Conservation (phyloP, 2,113 vertebrate species). For the Sitta europaea region DNA sequence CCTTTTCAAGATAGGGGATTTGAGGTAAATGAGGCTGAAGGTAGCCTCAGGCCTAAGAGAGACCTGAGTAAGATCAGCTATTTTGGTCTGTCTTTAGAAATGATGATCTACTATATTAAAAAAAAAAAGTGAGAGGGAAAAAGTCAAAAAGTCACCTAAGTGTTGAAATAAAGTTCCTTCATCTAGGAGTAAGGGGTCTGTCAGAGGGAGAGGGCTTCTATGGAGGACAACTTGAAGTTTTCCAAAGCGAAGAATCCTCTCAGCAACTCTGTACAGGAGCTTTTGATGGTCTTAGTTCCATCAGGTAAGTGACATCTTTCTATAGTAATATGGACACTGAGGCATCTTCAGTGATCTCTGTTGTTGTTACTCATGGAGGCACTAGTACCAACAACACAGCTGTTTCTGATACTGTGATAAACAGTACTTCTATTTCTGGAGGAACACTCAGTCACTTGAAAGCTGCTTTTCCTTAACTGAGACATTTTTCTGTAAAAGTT, state of each 20-base stretch:
- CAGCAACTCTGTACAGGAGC: not conserved
- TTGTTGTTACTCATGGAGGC: not conserved
- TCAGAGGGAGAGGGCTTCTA: not conserved
- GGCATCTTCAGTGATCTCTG: not conserved
- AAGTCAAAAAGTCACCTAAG: not conserved
- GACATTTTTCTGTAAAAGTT: not conserved
- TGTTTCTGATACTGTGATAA: not conserved
- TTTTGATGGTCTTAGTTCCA: not conserved
- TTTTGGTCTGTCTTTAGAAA: not conserved
- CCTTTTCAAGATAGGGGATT: not conserved
- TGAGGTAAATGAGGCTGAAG: constrained; percentile 8
- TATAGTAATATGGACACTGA: not conserved
- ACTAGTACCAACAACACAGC: not conserved
- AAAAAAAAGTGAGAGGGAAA: not conserved
- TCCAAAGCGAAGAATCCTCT: not conserved
- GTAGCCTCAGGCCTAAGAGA: not conserved
- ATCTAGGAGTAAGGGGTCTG: not conserved
- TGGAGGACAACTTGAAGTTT: not conserved
- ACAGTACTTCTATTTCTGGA: constrained; percentile 13
- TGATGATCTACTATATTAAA: not conserved
- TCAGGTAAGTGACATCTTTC: not conserved
- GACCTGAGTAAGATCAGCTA: not conserved
- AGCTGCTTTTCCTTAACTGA: constrained; percentile 7
- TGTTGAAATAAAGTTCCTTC: not conserved
- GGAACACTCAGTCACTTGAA: not conserved